Percentiles rank a stretch among this genome's conserved stretches.
Conservation (phyloP, 2,797 vertebrate species). For the Menidia menidia region DNA sequence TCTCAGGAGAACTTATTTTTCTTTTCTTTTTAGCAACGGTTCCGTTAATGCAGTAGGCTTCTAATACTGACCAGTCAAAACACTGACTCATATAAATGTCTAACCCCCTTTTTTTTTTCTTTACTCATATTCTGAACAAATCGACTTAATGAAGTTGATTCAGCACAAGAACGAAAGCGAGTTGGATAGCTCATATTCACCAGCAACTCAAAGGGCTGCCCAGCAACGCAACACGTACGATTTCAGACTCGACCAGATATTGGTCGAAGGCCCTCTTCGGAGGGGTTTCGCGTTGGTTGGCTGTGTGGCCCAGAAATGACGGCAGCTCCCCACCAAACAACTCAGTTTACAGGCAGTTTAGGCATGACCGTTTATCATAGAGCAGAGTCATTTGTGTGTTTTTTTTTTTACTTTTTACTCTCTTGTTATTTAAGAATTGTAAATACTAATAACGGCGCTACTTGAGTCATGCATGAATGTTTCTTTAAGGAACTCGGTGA, state of each 20-base stretch:
- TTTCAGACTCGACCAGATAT: neutral
- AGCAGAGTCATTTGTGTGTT: constrained; percentile 9
- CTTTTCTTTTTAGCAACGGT: constrained; percentile 24
- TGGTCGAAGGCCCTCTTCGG: neutral
- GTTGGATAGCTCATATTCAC: constrained; percentile 61
- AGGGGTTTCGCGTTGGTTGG: constrained; percentile 14
- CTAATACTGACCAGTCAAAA: constrained; percentile 31
- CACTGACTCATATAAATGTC: neutral
- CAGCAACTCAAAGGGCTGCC: constrained; percentile 73
- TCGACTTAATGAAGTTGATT: constrained; percentile 11
- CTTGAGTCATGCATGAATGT: constrained; percentile 71
- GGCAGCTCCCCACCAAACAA: constrained; percentile 44
- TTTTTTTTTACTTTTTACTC: constrained; percentile 3
- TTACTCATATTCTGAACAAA: no score
- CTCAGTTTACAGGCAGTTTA: neutral
- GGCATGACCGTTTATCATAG: neutral
- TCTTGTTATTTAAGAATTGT: constrained; percentile 55
- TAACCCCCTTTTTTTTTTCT: neutral
- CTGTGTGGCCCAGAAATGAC: constrained; percentile 56
- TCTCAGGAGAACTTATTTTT: constrained; percentile 45
- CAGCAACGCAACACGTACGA: constrained; percentile 14
- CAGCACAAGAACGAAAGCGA: constrained; percentile 37
- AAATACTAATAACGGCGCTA: constrained; percentile 55
- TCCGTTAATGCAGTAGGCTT: constrained; percentile 58
- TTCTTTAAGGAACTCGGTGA: constrained; percentile 51